A percentile compares a stretch with the other conserved stretches of the same genome.
These are phyloP conservation scores for Machaerirhynchus nigripectus DNA, from an alignment of 2,113 vertebrate species.

Conservation along the genomic window DNA sequence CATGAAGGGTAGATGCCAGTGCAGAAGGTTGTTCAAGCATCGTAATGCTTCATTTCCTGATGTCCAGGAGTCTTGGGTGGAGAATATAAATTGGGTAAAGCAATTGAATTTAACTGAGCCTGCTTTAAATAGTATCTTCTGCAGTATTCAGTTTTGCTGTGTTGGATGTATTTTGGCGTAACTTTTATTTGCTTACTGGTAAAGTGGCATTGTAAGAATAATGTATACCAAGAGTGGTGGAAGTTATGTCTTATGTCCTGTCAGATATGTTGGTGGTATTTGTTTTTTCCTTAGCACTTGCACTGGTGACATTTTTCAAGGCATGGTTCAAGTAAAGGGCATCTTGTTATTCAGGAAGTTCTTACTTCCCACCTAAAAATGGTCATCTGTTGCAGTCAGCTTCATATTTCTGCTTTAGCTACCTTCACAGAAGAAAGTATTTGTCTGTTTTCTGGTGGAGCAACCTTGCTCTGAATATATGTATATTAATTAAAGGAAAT, in stretches of 20 bases:
- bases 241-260: not conserved
- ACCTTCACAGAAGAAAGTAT: not conserved
- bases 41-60: not conserved
- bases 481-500: not conserved
- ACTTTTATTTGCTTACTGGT: constrained; percentile 1
- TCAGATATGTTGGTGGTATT: not conserved
- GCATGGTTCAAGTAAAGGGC: constrained; percentile 21
- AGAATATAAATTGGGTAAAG: constrained; percentile 19
- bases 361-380: not conserved
- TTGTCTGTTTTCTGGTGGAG: not conserved
- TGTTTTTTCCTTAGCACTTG: not conserved
- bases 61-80: not conserved
- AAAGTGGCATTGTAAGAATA: not conserved
- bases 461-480: not conserved
- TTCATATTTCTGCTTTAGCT: not conserved
- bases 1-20: not conserved
- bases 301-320: not conserved
- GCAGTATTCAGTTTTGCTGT: not conserved
- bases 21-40: not conserved
- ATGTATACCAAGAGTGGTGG: not conserved
- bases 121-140: not conserved
- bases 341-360: constrained; percentile 7
- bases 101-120: not conserved
- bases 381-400: not conserved
- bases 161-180: not conserved